These are phyloP conservation scores for Eidolon helvum DNA, from an alignment of 2,113 vertebrate species.

Conservation along the genomic window DNA sequence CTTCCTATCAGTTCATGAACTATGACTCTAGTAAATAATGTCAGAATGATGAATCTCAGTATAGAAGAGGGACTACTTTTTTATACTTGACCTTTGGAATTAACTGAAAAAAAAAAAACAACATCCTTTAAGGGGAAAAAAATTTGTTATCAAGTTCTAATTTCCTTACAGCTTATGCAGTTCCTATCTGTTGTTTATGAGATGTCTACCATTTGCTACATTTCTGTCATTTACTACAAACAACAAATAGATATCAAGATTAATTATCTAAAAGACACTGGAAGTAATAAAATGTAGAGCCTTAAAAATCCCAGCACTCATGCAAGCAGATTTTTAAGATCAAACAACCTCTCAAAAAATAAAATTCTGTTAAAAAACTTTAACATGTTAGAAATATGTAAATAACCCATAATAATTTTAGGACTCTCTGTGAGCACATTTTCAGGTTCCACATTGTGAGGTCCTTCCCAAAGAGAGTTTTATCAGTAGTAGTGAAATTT, in stretches of 20 bases:
- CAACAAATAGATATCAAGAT: constrained; percentile 59
- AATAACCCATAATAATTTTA: not conserved
- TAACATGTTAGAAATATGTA: constrained; percentile 34
- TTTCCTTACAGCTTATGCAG: constrained; percentile 28
- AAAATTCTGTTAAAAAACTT: constrained; percentile 3
- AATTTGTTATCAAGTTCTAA: constrained; percentile 41
- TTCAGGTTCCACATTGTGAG: constrained; percentile 13
- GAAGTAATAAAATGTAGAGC: constrained; percentile 51
- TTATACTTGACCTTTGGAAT: constrained; percentile 61
- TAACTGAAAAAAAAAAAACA: constrained; percentile 37
- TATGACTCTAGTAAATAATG: constrained; percentile 67
- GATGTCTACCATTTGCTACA: constrained; percentile 32
- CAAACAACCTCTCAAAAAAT: not conserved
- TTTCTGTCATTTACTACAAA: constrained; percentile 42
- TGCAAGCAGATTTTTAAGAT: constrained; percentile 17
- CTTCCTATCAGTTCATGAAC: constrained; percentile 77
- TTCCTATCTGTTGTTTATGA: constrained; percentile 53
- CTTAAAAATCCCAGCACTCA: constrained; percentile 36
- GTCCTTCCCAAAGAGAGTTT: not conserved
- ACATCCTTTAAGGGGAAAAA: constrained; percentile 20
- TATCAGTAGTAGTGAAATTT: not conserved
- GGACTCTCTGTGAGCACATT: not conserved
- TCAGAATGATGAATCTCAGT: constrained; percentile 72
- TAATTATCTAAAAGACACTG: constrained; percentile 50
- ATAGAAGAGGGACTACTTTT: constrained; percentile 33